Evolutionary conservation across 2,113 vertebrate genomes (phyloP).

Genomic region (Edolisoma coerulescens): DNA sequence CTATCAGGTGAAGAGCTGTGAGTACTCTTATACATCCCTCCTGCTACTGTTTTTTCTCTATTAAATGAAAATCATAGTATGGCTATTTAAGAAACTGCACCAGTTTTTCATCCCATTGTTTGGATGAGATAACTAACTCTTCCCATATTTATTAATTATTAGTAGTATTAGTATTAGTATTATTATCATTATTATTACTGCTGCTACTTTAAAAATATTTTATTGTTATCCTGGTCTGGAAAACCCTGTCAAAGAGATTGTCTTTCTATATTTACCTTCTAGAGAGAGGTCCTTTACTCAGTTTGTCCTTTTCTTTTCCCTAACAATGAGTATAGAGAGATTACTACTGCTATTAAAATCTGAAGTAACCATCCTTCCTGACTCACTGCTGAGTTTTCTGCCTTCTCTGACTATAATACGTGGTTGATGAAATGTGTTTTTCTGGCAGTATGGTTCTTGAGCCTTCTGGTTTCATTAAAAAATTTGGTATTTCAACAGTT

Average conservation of each 20-base stretch:
- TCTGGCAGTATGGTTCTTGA: constrained; percentile 49
- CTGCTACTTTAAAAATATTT: background rate
- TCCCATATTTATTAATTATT: background rate
- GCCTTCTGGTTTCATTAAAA: constrained; percentile 46
- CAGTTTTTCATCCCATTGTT: background rate
- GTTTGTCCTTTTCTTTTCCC: background rate
- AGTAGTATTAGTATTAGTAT: too few relatives aligned
- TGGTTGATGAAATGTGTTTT: constrained; percentile 23
- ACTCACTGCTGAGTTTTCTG: constrained; percentile 45
- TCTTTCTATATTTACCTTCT: background rate
- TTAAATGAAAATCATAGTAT: background rate
- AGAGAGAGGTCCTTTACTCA: background rate
- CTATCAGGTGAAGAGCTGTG: background rate
- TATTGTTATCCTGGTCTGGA: background rate
- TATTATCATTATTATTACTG: background rate
- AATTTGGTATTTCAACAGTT: constrained; percentile 54
- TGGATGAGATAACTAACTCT: background rate
- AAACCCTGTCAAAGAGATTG: background rate
- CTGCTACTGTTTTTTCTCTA: background rate
- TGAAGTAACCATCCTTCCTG: background rate
- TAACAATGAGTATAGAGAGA: background rate
- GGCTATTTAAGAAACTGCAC: background rate
- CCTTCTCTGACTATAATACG: constrained; percentile 7
- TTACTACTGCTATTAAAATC: background rate
- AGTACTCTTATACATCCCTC: background rate